A percentile compares a stretch with the other conserved stretches of the same genome.
Conservation (phyloP, 2,888 invertebrate genomes). For the Drosophila prolongata region DNA sequence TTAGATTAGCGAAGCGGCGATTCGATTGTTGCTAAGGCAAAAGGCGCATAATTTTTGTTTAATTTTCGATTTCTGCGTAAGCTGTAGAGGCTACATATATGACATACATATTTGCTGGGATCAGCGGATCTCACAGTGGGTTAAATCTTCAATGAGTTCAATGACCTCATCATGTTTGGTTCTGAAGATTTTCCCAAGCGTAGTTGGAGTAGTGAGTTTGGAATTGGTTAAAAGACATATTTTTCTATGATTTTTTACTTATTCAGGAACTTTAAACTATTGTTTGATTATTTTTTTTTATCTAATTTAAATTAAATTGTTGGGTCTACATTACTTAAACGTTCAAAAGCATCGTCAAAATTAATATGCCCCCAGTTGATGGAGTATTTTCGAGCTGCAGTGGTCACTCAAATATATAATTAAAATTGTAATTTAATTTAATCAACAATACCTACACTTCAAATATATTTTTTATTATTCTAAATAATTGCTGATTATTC, state of each 20-base stretch:
- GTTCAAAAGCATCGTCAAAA: too few relatives aligned
- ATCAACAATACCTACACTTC: too few relatives aligned
- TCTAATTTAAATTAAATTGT: neutral
- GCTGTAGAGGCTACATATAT: conserved; percentile 44
- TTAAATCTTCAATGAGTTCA: conserved; percentile 5
- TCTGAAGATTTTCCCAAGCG: conserved; percentile 4
- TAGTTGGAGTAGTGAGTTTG: neutral
- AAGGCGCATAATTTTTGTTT: conserved; percentile 62
- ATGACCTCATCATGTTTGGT: conserved; percentile 4
- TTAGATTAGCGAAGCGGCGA: conserved; percentile 47
- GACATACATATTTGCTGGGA: neutral
- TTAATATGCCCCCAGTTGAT: too few relatives aligned
- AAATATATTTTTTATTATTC: too few relatives aligned
- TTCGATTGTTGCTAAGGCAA: conserved; percentile 66
- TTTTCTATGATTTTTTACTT: neutral
- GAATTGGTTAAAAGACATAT: neutral
- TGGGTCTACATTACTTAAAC: too few relatives aligned
- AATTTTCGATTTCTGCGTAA: conserved; percentile 30
- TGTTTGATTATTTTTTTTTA: neutral
- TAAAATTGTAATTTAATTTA: too few relatives aligned
- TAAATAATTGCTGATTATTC: neutral
- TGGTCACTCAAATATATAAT: too few relatives aligned
- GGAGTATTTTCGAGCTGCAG: too few relatives aligned
- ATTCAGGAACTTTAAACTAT: neutral
- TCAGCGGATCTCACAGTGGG: conserved; percentile 1